A percentile compares a stretch with the other conserved stretches of the same genome.
Evolutionary conservation across 2,888 invertebrate species (phyloP).

Genomic region (Ormyrus nitidulus): DNA sequence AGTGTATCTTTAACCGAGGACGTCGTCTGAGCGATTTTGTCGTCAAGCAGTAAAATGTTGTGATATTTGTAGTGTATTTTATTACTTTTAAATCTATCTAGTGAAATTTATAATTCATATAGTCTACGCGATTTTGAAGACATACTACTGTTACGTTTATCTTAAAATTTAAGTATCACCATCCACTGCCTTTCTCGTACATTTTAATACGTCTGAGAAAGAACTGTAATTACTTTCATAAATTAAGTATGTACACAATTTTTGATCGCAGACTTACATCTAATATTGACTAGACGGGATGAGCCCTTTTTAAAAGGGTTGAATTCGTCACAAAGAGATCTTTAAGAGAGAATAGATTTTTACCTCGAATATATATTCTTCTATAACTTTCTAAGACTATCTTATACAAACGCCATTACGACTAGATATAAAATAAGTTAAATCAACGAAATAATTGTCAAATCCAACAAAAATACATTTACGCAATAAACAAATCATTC

Average conservation of each 20-base stretch:
- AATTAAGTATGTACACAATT: slow-evolving; percentile 64
- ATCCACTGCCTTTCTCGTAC: background rate
- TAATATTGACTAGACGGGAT: slow-evolving; percentile 75
- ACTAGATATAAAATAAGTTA: background rate
- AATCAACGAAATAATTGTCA: background rate
- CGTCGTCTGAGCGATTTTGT: too few species aligned
- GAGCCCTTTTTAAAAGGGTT: slow-evolving; percentile 35
- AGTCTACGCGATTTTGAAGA: slow-evolving; percentile 15
- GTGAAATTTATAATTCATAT: background rate
- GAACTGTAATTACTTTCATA: background rate
- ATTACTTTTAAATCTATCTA: too few species aligned
- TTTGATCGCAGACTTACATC: slow-evolving; percentile 61
- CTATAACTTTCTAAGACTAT: background rate
- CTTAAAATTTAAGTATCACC: slow-evolving; percentile 45
- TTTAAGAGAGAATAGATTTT: background rate
- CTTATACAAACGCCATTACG: background rate
- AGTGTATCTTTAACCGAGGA: too few species aligned
- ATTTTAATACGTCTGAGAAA: slow-evolving; percentile 25
- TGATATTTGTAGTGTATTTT: too few species aligned
- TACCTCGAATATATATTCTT: background rate
- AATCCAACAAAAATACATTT: background rate
- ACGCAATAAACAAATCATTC: background rate
- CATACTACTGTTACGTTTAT: slow-evolving; percentile 5
- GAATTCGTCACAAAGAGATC: background rate
- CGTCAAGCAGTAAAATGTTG: too few species aligned